phyloP scores from a whole-genome alignment of 2,797 vertebrate genomes.

The Liparis tanakae region DNA sequence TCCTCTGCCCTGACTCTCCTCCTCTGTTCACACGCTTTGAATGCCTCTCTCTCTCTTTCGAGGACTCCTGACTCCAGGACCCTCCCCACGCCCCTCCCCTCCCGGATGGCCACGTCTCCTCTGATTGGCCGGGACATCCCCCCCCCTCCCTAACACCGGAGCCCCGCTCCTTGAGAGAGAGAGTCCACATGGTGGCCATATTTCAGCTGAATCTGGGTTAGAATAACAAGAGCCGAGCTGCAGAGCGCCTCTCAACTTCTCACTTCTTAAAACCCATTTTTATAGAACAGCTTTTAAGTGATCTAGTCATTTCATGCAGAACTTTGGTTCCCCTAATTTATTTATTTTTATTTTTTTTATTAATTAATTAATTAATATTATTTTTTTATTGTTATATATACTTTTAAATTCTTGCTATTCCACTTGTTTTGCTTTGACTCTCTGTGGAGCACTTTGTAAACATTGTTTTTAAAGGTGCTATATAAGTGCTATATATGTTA shows the following conservation, averaged over 20 bases:
- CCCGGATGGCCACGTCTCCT: conserved; percentile 17
- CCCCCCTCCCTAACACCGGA: conserved; percentile 20
- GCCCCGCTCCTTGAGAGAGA: conserved; percentile 70
- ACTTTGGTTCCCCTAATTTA: no score
- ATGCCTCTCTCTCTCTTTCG: conserved; percentile 30
- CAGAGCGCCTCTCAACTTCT: conserved; percentile 44
- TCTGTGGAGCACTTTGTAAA: no score
- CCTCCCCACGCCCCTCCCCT: conserved; percentile 60
- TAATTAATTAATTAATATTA: no score
- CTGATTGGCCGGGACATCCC: conserved; percentile 62
- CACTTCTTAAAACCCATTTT: no score
- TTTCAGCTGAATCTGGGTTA: conserved; percentile 81
- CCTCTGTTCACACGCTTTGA: conserved; percentile 49
- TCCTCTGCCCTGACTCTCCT: conserved; percentile 55
- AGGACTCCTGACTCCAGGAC: conserved; percentile 39
- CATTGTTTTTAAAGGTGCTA: no score
- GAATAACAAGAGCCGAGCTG: conserved; percentile 72
- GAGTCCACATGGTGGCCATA: conserved; percentile 79
- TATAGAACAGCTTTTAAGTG: no score
- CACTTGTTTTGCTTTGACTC: no score
- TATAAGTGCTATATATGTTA: no score
- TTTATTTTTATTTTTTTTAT: no score
- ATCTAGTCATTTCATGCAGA: no score
- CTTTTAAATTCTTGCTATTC: no score
- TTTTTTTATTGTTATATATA: no score